phyloP scores from a whole-genome alignment of 2,113 vertebrate genomes.

The Zosterops japonicus region DNA sequence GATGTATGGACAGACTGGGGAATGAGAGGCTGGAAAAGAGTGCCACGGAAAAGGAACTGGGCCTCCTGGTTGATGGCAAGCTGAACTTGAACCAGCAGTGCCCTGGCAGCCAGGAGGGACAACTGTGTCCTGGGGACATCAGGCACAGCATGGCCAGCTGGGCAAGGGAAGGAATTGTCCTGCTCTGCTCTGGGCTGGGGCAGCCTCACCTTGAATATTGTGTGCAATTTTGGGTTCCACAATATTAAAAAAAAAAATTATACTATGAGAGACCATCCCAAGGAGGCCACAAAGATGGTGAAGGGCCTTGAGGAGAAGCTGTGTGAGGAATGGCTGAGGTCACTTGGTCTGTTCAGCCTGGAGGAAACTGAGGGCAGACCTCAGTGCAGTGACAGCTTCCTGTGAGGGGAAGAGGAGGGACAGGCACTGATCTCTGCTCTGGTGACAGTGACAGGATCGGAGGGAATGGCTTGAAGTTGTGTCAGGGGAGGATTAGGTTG shows the following conservation, averaged over 20 bases:
- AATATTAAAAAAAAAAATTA: background rate
- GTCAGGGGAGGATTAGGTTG: background rate
- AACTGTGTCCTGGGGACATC: fast-evolving
- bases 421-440: background rate
- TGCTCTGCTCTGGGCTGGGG: fast-evolving
- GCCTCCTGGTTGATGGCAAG: fast-evolving
- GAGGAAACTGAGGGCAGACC: background rate
- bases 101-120: background rate
- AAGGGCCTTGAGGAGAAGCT: background rate
- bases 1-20: fast-evolving
- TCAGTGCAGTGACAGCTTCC: background rate
- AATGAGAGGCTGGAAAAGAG: background rate
- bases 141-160: fast-evolving
- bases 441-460: fast-evolving
- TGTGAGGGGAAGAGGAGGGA: background rate
- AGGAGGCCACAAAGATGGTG: background rate
- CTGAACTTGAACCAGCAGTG: fast-evolving
- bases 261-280: background rate
- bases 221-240: background rate
- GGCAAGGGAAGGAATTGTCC: background rate
- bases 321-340: background rate
- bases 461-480: background rate
- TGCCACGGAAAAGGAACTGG: background rate
- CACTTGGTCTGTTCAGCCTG: background rate
- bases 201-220: fast-evolving